A percentile compares a stretch with the other conserved stretches of the same genome.
phyloP scores from a whole-genome alignment of 2,797 vertebrate genomes.

The Takifugu rubripes region DNA sequence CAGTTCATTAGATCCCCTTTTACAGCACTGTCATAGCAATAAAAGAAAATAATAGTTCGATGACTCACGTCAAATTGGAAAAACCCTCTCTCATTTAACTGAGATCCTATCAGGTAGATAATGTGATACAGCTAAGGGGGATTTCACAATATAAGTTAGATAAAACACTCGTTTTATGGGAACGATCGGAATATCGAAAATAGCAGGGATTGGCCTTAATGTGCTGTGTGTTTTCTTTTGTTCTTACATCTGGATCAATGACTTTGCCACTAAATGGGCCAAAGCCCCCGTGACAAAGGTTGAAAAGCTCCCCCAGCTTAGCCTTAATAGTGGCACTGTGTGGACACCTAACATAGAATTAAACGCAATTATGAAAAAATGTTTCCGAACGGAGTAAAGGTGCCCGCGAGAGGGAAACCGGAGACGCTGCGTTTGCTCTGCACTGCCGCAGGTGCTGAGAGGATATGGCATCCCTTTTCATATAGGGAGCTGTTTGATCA shows the following conservation, averaged over 20 bases:
- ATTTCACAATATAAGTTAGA: slow-evolving; percentile 47
- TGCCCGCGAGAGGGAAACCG: slow-evolving; percentile 55
- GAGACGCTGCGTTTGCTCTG: slow-evolving; percentile 61
- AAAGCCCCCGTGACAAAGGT: slow-evolving; percentile 58
- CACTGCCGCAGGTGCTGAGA: slow-evolving; percentile 60
- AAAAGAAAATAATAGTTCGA: slow-evolving; percentile 38
- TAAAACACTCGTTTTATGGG: slow-evolving; percentile 38
- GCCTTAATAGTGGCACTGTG: slow-evolving; percentile 63
- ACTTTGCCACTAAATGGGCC: slow-evolving; percentile 42
- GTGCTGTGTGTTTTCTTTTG: slow-evolving; percentile 43
- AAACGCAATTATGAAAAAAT: slow-evolving; percentile 75
- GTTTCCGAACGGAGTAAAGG: slow-evolving; percentile 60
- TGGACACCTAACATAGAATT: slow-evolving; percentile 73
- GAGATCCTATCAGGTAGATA: slow-evolving; percentile 41
- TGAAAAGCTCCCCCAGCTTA: slow-evolving; percentile 56
- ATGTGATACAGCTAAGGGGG: slow-evolving; percentile 31
- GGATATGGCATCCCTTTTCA: slow-evolving; percentile 68
- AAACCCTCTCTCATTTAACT: slow-evolving; percentile 57
- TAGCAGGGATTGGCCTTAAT: slow-evolving; percentile 49
- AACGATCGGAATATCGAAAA: slow-evolving; percentile 52
- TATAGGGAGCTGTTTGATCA: slow-evolving; percentile 73
- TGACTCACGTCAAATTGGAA: slow-evolving; percentile 50
- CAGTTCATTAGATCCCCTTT: slow-evolving; percentile 43
- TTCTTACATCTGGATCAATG: slow-evolving; percentile 52
- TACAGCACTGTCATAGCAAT: slow-evolving; percentile 28